phyloP scores from a whole-genome alignment of 2,888 invertebrate genomes.

The Brenthis daphne region DNA sequence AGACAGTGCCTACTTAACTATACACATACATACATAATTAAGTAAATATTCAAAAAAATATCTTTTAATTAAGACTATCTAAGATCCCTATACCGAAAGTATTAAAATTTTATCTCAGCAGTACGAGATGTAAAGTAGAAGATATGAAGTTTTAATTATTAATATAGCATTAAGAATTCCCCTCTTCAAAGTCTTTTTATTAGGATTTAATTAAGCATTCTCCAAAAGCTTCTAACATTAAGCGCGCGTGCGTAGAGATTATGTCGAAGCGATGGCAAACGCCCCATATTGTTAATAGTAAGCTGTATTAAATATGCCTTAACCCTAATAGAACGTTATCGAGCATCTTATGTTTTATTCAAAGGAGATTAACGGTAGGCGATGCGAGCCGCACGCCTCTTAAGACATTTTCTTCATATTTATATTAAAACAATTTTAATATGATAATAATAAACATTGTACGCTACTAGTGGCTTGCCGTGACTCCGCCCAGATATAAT shows the following conservation, averaged over 20 bases:
- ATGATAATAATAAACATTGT: slow-evolving; percentile 38
- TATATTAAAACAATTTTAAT: slow-evolving; percentile 58
- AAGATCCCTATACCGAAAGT: no score
- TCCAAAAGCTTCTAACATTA: slow-evolving; percentile 55
- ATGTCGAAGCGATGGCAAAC: slow-evolving; percentile 49
- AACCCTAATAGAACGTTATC: slow-evolving; percentile 76
- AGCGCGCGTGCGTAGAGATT: slow-evolving; percentile 61
- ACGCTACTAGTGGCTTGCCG: background rate
- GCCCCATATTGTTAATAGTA: slow-evolving; percentile 66
- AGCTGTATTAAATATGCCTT: slow-evolving; percentile 71
- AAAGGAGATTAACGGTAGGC: slow-evolving; percentile 69
- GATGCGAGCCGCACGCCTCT: slow-evolving; percentile 55
- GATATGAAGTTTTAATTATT: slow-evolving; percentile 25
- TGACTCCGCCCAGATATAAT: background rate
- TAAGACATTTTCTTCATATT: slow-evolving; percentile 65
- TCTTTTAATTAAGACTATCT: no score
- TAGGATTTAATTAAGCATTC: slow-evolving; percentile 72
- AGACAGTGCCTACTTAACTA: no score
- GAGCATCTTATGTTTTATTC: slow-evolving; percentile 79
- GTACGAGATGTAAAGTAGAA: background rate
- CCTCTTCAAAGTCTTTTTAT: slow-evolving; percentile 61
- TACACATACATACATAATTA: no score
- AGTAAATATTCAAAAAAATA: no score
- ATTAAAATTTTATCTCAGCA: slow-evolving; percentile 5
- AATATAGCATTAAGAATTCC: slow-evolving; percentile 49